Evolutionary conservation across 2,113 vertebrate species (phyloP).

Genomic region (Heptranchias perlo): DNA sequence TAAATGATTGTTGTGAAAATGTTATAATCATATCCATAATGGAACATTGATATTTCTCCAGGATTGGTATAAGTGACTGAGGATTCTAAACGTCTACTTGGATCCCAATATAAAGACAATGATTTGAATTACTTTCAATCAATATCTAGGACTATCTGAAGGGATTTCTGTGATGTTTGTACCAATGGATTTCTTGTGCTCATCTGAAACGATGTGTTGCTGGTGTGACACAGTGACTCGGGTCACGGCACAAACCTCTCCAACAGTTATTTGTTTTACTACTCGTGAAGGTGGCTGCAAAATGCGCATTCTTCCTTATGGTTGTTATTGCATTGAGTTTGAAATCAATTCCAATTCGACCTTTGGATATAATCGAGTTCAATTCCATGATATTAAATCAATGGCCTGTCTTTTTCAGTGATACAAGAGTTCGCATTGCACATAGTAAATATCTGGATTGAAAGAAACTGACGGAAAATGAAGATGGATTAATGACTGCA

Average conservation of each 20-base stretch:
- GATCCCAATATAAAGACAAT: no score
- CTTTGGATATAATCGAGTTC: background rate
- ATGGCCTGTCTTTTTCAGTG: background rate
- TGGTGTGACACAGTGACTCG: background rate
- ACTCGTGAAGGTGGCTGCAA: background rate
- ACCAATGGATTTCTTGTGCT: no score
- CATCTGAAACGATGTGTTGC: no score
- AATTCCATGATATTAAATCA: background rate
- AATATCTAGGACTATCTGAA: no score
- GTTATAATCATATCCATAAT: background rate
- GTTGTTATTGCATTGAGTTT: background rate
- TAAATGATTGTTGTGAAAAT: background rate
- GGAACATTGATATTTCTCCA: no score
- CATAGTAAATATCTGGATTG: background rate
- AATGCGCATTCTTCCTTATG: background rate
- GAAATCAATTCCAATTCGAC: background rate
- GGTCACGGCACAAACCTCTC: background rate
- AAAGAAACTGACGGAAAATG: background rate
- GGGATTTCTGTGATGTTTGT: no score
- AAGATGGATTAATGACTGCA: background rate
- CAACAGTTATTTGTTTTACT: background rate
- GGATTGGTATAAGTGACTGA: no score
- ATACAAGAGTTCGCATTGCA: background rate
- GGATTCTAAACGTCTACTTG: no score
- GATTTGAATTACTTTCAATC: no score